Evolutionary conservation across 2,888 invertebrate species (phyloP).

Genomic region (Adelognathus sp.): DNA sequence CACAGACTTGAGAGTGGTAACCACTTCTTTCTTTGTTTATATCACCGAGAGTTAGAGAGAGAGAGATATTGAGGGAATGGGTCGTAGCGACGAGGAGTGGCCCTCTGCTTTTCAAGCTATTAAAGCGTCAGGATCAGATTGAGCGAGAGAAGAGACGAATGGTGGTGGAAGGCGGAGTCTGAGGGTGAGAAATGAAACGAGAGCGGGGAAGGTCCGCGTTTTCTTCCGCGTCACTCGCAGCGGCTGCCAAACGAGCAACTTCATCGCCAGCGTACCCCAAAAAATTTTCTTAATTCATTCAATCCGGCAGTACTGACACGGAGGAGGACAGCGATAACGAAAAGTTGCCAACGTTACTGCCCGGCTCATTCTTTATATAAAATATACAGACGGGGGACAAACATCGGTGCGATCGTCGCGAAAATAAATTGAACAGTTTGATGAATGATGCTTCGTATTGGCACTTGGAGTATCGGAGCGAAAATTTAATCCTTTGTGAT

Average conservation of each 20-base stretch:
- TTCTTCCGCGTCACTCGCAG: constrained; percentile 43
- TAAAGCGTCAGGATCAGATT: constrained; percentile 42
- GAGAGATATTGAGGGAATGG: neutral
- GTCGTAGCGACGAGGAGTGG: neutral
- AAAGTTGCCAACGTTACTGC: constrained; percentile 45
- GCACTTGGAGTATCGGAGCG: neutral
- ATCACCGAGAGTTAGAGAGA: constrained; percentile 18
- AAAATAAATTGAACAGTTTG: constrained; percentile 52
- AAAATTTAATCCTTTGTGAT: constrained; percentile 4
- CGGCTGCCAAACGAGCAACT: constrained; percentile 29
- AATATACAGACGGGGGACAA: neutral
- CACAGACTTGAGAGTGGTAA: constrained; percentile 12
- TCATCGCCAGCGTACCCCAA: constrained; percentile 15
- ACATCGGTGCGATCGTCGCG: neutral
- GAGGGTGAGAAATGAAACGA: neutral
- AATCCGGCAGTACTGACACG: constrained; percentile 38
- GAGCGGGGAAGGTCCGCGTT: constrained; percentile 6
- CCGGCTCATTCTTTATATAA: no score
- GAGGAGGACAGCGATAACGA: constrained; percentile 47
- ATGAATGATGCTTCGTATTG: constrained; percentile 44
- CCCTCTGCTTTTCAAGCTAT: constrained; percentile 16
- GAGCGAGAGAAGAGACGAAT: constrained; percentile 10
- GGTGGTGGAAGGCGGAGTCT: neutral
- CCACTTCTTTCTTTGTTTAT: constrained; percentile 41
- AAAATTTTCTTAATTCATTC: constrained; percentile 61